Base-by-base conservation (phyloP, 2,888 invertebrate genomes). In the Trypoxylon attenuatum region DNA sequence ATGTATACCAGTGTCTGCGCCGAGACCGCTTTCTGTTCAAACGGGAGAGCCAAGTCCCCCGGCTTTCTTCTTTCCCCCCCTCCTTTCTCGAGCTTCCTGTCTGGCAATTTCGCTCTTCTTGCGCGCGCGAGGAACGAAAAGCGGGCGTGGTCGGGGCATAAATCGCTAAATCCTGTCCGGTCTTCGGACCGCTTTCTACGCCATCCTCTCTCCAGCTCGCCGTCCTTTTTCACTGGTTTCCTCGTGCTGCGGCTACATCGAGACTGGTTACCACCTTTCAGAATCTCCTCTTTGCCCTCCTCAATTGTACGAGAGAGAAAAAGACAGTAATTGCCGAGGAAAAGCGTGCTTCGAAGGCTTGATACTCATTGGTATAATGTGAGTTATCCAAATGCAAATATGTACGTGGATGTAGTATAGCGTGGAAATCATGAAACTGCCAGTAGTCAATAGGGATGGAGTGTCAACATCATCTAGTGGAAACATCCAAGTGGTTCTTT, bases 141-240 rank as follows among this genome's bases (percentile, higher is more conserved):
- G 73, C 69, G 56, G 73, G 76, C 73, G 73, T 76, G 73, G 73
- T 27, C 21, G 25, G 54, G 41, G 56, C 73, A 72, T 73, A 73
- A 73, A 73, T 73, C 73, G 73, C 64, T 60, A 64, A 71, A 75
- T 75, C 71, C 67, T 59, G 59, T 57, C 60, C 52, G 47, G 45
- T 53, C 46, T 60, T 66, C 46, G 58, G 52, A 22, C 41, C 19
- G 43, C 41, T 55, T 33, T 46, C 42, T 16, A 33, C 21, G 5
- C 59, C 25, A 33, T 65, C 57, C 29, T 21, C n/a, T n/a, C n/a
- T n/a, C n/a, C n/a, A n/a, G n/a, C n/a, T n/a, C 33, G 53, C 5
- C 29, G n/a, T 50, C 29, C 27, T 33, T 38, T 42, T 27, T 49
- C 33, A 13, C n/a, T 33, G 13, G 33, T 39, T 38, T 25, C 2